Percentiles rank a stretch among this genome's conserved stretches.
phyloP scores from a whole-genome alignment of 2,888 invertebrate species.

The Morpho deidamia region DNA sequence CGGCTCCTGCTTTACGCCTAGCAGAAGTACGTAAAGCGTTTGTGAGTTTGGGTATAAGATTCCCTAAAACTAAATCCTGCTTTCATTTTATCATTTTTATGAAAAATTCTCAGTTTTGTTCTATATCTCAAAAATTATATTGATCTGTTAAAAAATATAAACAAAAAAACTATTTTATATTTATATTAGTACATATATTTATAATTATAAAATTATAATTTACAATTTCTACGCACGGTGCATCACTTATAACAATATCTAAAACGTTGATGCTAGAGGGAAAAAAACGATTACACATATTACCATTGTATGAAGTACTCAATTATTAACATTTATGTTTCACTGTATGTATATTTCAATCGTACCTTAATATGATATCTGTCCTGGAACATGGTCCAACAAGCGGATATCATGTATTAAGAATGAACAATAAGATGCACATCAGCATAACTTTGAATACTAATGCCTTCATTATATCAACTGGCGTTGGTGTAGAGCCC shows the following conservation, averaged over 20 bases:
- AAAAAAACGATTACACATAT: neutral
- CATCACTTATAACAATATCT: neutral
- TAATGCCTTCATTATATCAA: conserved; percentile 40
- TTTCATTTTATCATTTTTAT: too few relatives aligned
- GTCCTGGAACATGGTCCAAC: conserved; percentile 16
- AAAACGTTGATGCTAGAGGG: neutral
- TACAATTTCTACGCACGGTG: too few relatives aligned
- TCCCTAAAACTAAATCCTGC: too few relatives aligned
- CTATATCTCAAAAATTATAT: too few relatives aligned
- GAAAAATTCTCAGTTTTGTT: too few relatives aligned
- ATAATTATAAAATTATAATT: too few relatives aligned
- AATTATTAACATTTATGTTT: neutral
- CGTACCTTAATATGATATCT: conserved; percentile 17
- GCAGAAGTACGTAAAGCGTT: too few relatives aligned
- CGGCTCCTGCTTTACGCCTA: too few relatives aligned
- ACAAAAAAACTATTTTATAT: too few relatives aligned
- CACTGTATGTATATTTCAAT: conserved; percentile 1
- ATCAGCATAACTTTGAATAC: conserved; percentile 47
- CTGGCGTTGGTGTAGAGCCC: conserved; percentile 29
- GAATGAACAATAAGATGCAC: conserved; percentile 55
- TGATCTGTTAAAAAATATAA: too few relatives aligned
- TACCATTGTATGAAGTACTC: neutral
- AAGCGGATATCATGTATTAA: conserved; percentile 56
- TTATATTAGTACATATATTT: too few relatives aligned
- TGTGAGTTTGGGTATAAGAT: too few relatives aligned